These are phyloP conservation scores for Tillus elongatus DNA, from an alignment of 2,888 invertebrate species.

Conservation along the genomic window DNA sequence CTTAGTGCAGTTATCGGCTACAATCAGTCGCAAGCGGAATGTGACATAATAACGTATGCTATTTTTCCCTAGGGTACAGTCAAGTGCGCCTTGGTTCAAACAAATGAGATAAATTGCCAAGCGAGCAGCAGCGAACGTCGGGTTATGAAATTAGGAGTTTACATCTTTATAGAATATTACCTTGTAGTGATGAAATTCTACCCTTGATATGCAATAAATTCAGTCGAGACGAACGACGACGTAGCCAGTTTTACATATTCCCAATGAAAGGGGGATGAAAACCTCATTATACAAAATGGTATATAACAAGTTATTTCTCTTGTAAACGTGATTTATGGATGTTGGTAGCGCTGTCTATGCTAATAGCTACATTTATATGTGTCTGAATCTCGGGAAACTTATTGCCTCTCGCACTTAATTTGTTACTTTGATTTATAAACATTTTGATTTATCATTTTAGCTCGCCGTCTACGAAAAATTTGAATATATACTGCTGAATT, in stretches of 20 bases:
- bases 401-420: constrained; percentile 43
- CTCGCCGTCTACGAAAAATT: too few relatives aligned
- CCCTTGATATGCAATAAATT: constrained; percentile 3
- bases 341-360: constrained; percentile 42
- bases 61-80: constrained; percentile 1
- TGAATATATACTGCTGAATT: too few relatives aligned
- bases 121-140: constrained; percentile 4
- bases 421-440: constrained; percentile 43
- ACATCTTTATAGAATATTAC: too few relatives aligned
- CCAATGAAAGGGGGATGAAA: constrained; percentile 38
- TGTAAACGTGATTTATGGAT: constrained; percentile 40
- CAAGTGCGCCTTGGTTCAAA: constrained; percentile 2
- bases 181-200: too few relatives aligned
- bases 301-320: constrained; percentile 44
- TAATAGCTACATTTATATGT: constrained; percentile 44
- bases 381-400: constrained; percentile 41
- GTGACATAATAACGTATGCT: too few relatives aligned
- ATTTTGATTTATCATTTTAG: constrained; percentile 30
- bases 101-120: constrained; percentile 2
- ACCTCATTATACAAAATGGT: constrained; percentile 41
- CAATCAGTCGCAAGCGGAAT: neutral
- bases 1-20: too few relatives aligned
- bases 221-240: neutral
- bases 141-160: neutral
- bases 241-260: constrained; percentile 36